Percentiles rank a stretch among this genome's conserved stretches.
Evolutionary conservation across 2,888 invertebrate species (phyloP).

Genomic region (Cataglyphis livida): DNA sequence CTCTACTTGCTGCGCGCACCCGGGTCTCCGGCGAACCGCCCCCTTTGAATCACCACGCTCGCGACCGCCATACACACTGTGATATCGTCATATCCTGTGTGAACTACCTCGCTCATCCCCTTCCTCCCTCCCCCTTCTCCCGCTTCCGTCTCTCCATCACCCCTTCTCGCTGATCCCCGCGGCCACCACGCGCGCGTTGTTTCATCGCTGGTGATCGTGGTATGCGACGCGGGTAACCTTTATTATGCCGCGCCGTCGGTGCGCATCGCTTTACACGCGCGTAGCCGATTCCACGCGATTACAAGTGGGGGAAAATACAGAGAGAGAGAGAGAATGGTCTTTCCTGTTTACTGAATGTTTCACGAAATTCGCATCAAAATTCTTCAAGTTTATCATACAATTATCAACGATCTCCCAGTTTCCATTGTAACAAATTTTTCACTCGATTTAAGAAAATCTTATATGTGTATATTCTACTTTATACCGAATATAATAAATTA

Average conservation of each 20-base stretch:
- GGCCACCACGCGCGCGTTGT: slow-evolving; percentile 56
- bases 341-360: neutral
- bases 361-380: neutral
- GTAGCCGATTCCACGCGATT: slow-evolving; percentile 39
- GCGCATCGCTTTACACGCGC: slow-evolving; percentile 41
- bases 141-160: neutral
- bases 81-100: slow-evolving; percentile 70
- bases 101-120: slow-evolving; percentile 8
- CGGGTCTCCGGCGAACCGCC: slow-evolving; percentile 78
- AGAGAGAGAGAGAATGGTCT: neutral
- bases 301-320: neutral
- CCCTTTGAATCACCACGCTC: slow-evolving; percentile 73
- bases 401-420: neutral
- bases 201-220: slow-evolving; percentile 73
- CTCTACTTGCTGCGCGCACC: slow-evolving; percentile 76
- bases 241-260: slow-evolving; percentile 62
- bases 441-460: neutral
- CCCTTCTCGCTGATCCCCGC: slow-evolving; percentile 44
- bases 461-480: neutral
- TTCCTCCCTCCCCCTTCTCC: neutral
- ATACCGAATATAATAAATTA: neutral
- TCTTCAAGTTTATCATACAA: neutral
- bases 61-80: slow-evolving; percentile 51
- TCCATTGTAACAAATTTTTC: neutral
- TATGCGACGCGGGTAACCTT: slow-evolving; percentile 72